Percentiles rank a stretch among this genome's conserved stretches.
phyloP scores from a whole-genome alignment of 2,113 vertebrate species.

The Takifugu bimaculatus region DNA sequence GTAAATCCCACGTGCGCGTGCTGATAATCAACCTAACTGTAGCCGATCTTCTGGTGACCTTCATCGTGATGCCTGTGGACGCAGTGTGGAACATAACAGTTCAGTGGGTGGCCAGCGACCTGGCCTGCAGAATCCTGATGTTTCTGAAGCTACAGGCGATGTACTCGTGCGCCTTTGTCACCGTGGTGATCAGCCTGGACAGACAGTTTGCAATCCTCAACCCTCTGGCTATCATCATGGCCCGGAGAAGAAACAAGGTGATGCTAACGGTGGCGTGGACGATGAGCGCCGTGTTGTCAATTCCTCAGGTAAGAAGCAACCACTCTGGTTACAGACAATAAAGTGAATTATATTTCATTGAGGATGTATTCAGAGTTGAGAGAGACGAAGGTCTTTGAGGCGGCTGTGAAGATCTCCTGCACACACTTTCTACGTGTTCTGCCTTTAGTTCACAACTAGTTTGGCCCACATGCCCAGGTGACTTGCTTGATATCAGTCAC shows the following conservation, averaged over 20 bases:
- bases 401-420: no score
- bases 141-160: slow-evolving; percentile 84
- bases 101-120: slow-evolving; percentile 79
- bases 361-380: background rate
- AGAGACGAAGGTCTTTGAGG: no score
- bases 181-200: slow-evolving; percentile 84
- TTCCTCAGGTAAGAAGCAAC: slow-evolving; percentile 74
- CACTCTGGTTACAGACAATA: background rate
- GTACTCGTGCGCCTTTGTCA: slow-evolving; percentile 78
- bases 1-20: slow-evolving; percentile 69
- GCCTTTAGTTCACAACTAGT: no score
- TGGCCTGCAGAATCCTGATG: slow-evolving; percentile 78
- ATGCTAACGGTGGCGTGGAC: slow-evolving; percentile 78
- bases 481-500: no score
- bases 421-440: no score
- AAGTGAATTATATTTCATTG: background rate
- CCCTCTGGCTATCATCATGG: slow-evolving; percentile 71
- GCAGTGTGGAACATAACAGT: slow-evolving; percentile 79
- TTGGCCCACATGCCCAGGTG: no score
- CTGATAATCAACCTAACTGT: slow-evolving; percentile 75
- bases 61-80: slow-evolving; percentile 81
- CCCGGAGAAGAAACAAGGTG: slow-evolving; percentile 69
- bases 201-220: slow-evolving; percentile 74
- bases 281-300: slow-evolving; percentile 72
- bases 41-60: slow-evolving; percentile 78